Percentiles rank a stretch among this genome's conserved stretches.
These are phyloP conservation scores for Formica aserva DNA, from an alignment of 2,888 invertebrate species.

Conservation along the genomic window DNA sequence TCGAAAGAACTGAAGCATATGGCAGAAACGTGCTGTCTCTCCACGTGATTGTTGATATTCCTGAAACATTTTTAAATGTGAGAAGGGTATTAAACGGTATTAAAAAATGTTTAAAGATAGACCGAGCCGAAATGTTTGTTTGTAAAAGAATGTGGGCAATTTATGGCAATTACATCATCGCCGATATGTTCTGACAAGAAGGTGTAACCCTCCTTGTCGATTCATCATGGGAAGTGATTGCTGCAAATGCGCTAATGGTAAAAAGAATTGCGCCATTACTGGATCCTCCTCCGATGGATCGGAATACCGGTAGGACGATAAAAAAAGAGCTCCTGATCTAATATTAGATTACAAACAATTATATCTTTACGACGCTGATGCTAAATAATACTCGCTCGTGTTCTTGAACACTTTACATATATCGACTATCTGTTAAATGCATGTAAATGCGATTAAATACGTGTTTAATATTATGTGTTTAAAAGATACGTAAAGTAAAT, in stretches of 20 bases:
- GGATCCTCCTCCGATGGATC: slow-evolving; percentile 77
- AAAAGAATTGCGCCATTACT: slow-evolving; percentile 75
- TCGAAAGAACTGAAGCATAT: slow-evolving; percentile 12
- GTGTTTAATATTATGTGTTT: not conserved
- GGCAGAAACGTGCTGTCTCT: slow-evolving; percentile 9
- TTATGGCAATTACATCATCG: slow-evolving; percentile 41
- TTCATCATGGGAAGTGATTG: slow-evolving; percentile 84
- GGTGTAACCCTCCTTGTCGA: not conserved
- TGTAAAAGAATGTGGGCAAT: slow-evolving; percentile 28
- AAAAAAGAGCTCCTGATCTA: slow-evolving; percentile 20
- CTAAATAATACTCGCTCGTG: not conserved
- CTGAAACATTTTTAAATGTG: not conserved
- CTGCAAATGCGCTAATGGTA: slow-evolving; percentile 84
- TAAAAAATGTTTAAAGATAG: slow-evolving; percentile 32
- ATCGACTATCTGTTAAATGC: not conserved
- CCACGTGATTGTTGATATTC: slow-evolving; percentile 21
- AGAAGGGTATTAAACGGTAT: not conserved
- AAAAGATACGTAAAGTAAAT: not conserved
- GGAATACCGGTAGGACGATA: slow-evolving; percentile 72
- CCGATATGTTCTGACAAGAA: slow-evolving; percentile 19
- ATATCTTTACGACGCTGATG: not conserved
- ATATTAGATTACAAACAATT: slow-evolving; percentile 10
- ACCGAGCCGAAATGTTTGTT: slow-evolving; percentile 15
- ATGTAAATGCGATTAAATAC: not conserved
- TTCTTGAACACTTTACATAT: not conserved